Evolutionary conservation across 2,113 vertebrate genomes (phyloP), one percentile per base, ranked within the genome.

Genomic region (Picathartes gymnocephalus): DNA sequence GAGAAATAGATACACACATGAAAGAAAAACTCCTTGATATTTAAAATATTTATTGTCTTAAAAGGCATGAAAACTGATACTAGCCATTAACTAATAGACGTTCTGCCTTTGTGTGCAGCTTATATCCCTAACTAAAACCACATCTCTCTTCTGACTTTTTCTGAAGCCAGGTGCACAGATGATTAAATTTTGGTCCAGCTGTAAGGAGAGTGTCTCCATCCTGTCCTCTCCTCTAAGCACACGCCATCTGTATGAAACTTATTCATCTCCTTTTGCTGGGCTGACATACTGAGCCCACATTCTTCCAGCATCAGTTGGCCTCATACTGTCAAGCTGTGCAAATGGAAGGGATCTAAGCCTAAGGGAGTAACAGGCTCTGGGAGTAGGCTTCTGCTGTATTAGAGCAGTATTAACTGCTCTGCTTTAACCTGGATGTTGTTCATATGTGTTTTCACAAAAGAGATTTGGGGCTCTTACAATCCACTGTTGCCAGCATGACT

Each of bases 41-140:
- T 98, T 97, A 98, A 99, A 99, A 99, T 97, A 98, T 98, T 98
- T 98, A 97, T 98, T 98, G 98, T 98, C 98, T 98, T 98, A 98
- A 99, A 98, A 98, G 98, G 98, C 98, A 98, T 97, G 98, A 99
- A 99, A 99, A 99, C 98, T 98, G 99, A 99, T 99, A 99, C 98
- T 98, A 97, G 98, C 98, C 98, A 97, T 97, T 97, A 98, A 98
- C 91, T 98, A 98, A 98, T 98, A 98, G 97, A 97, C 76, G 33
- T 98, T 97, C 97, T 91, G 92, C 88, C 98, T 99, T 98, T 98
- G 98, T 96, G 98, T 98, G 98, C 98, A 97, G 96, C 98, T 98
- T 99, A 98, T 97, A 98, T 97, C 98, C 98, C 98, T 99, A 99
- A 99, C 98, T 98, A 96, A 98, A 99, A 99, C 98, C 99, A 99